Conservation (phyloP, 2,113 vertebrate genomes). For the Columba janthina region DNA sequence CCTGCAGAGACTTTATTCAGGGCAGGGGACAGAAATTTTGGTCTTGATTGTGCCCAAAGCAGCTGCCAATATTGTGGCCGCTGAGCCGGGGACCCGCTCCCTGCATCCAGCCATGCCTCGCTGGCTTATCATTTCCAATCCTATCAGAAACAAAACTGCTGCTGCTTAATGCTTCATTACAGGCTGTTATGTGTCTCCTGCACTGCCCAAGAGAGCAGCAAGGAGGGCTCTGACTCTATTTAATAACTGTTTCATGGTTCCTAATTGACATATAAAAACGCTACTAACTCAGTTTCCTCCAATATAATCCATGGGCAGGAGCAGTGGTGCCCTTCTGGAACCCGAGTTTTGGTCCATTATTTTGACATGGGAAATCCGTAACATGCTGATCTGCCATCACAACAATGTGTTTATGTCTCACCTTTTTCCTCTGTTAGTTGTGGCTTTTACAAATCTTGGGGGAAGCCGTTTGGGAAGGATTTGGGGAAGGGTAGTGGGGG, state of each 20-base stretch:
- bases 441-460: not conserved
- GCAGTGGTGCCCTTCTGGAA: slow-evolving; percentile 8
- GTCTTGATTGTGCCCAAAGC: not conserved
- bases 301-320: slow-evolving; percentile 58
- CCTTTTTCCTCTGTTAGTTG: not conserved
- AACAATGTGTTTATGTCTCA: fast-evolving
- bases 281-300: slow-evolving; percentile 61
- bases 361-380: slow-evolving; percentile 13
- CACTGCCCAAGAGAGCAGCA: slow-evolving; percentile 42
- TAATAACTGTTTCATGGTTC: slow-evolving; percentile 68
- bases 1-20: not conserved
- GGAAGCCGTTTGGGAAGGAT: not conserved
- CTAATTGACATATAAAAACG: slow-evolving; percentile 73
- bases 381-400: not conserved
- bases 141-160: slow-evolving; percentile 69
- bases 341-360: not conserved
- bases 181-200: slow-evolving; percentile 54
- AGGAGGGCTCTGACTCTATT: slow-evolving; percentile 59
- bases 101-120: not conserved
- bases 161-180: slow-evolving; percentile 67
- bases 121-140: slow-evolving; percentile 64
- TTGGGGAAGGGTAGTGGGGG: not conserved
- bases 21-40: not conserved
- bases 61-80: not conserved
- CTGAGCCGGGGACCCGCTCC: not conserved